Evolutionary conservation across 1,140 invertebrate species (phyloP), one percentile per base, ranked within the genome.

Genomic region (Drosophila kanapiae): DNA sequence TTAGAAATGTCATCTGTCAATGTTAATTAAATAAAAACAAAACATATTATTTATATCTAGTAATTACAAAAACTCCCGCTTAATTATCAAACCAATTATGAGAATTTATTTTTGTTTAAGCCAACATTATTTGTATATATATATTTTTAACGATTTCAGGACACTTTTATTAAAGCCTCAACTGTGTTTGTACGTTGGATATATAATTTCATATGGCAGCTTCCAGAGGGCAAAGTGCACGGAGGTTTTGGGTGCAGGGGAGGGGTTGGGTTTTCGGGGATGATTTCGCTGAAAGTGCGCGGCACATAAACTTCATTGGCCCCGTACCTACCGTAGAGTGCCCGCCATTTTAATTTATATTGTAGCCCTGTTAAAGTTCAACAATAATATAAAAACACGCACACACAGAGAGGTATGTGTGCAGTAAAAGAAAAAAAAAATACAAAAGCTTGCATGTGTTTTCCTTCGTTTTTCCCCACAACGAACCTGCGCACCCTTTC

Each of bases 331-430:
- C 33, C 31, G 63, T 35, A 80, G 65, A 90, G 80, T 84, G 81
- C 59, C 60, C 76, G 75, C 85, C 85, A 88, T 88, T 88, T 88
- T 88, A 88, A 90, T 88, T 88, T 85, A 88, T 88, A 88, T 90
- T 88, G 85, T 84, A 78, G 85, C 84, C 75, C 57, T 88, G 85
- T 84, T 80, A 90, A 88, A 78, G 84, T 84, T 80, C 84, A 88
- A 65, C 82, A 70, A 90, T 80, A 88, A 88, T 88, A 88, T 90
- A 90, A 86, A 69, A 58, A 62, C 54, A 68, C 45, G 37, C 65
- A 53, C 51, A 33, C 51, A 54, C 37, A 70, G 40, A 48, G 13
- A 62, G 49, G 23, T 1, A 75, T 27, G 29, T 16, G 16, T 51
- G 49, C 11, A 13, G n/a, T 16, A 51, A 51, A 38, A 33, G n/a